Percentiles rank a stretch among this genome's conserved stretches.
These are phyloP conservation scores for Etheostoma cragini DNA, from an alignment of 2,113 vertebrate genomes.

Conservation along the genomic window DNA sequence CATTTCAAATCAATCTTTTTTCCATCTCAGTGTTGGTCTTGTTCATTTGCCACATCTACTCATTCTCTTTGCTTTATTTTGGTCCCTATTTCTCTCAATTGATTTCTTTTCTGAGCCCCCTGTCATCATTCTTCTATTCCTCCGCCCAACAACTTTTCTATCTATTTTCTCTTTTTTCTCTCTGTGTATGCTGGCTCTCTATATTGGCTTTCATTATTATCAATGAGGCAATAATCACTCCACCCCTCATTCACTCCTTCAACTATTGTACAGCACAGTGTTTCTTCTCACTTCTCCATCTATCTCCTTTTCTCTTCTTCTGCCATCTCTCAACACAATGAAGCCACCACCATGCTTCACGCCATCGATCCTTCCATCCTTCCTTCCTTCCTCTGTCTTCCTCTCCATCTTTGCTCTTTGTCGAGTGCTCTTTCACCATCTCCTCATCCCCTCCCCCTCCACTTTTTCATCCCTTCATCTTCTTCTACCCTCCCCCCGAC, in stretches of 20 bases:
- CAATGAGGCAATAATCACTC: constrained; percentile 40
- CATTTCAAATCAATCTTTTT: constrained; percentile 48
- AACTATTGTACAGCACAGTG: neutral
- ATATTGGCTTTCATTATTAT: constrained; percentile 31
- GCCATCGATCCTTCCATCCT: neutral
- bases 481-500: constrained; percentile 20
- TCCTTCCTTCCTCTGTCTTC: neutral
- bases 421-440: neutral
- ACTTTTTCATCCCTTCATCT: constrained; percentile 28
- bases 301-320: neutral
- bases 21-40: neutral
- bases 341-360: neutral
- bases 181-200: constrained; percentile 7
- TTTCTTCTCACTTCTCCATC: constrained; percentile 12
- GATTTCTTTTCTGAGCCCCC: constrained; percentile 34
- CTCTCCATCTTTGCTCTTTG: constrained; percentile 12
- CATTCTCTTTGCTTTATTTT: neutral
- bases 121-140: constrained; percentile 14
- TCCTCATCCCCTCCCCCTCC: constrained; percentile 30
- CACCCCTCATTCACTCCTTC: constrained; percentile 18
- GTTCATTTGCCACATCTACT: constrained; percentile 11
- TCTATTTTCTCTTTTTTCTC: constrained; percentile 5
- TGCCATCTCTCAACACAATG: neutral
- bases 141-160: neutral
- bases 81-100: constrained; percentile 36